Conservation (phyloP, 2,113 vertebrate species). For the Myotis brandtii region DNA sequence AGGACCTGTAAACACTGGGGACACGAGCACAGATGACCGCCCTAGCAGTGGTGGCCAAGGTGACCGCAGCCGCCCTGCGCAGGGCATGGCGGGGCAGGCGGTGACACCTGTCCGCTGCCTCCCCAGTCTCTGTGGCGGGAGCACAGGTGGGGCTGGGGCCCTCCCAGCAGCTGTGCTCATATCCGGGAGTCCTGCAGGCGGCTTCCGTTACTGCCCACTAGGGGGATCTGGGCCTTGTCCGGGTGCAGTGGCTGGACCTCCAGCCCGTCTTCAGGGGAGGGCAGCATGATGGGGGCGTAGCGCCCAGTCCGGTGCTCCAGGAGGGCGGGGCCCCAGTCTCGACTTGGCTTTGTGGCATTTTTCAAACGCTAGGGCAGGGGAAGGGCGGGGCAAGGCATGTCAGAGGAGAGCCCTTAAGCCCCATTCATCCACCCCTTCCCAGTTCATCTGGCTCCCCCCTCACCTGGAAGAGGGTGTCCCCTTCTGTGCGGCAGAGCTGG, state of each 20-base stretch:
- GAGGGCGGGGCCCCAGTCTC: slow-evolving; percentile 96
- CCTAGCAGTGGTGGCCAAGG: slow-evolving; percentile 66
- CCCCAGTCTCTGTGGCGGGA: slow-evolving; percentile 69
- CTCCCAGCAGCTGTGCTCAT: slow-evolving; percentile 79
- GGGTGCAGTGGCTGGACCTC: slow-evolving; percentile 92
- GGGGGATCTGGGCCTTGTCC: slow-evolving; percentile 91
- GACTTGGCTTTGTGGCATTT: slow-evolving; percentile 92
- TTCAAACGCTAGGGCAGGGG: slow-evolving; percentile 92
- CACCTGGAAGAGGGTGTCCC: slow-evolving; percentile 95
- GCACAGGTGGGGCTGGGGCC: slow-evolving; percentile 52
- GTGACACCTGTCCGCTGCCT: slow-evolving; percentile 20
- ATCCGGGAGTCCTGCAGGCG: slow-evolving; percentile 95
- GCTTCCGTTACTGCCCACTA: slow-evolving; percentile 94
- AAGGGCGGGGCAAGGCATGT: background rate
- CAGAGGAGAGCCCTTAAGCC: background rate
- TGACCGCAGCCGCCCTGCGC: slow-evolving; percentile 28
- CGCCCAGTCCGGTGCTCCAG: slow-evolving; percentile 95
- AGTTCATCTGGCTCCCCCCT: background rate
- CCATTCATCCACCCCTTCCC: background rate
- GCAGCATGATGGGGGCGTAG: slow-evolving; percentile 87
- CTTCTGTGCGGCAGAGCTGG: slow-evolving; percentile 92
- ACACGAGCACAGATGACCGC: slow-evolving; percentile 64
- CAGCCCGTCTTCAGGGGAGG: slow-evolving; percentile 88
- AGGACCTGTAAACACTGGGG: slow-evolving; percentile 81
- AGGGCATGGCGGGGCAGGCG: background rate